Base-by-base conservation (phyloP, 1,140 invertebrate species). In the Fopius arisanus region DNA sequence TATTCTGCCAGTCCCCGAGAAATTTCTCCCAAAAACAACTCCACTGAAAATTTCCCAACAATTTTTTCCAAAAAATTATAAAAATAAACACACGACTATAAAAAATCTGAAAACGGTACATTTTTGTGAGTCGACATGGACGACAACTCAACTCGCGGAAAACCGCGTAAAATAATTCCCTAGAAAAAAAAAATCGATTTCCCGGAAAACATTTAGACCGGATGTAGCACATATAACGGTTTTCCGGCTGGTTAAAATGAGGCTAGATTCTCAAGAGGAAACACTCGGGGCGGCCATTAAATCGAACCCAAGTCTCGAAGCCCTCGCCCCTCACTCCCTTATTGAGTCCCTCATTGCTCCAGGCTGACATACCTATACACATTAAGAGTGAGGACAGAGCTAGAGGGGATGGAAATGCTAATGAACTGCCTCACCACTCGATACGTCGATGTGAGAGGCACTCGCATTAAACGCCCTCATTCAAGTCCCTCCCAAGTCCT, bases 401-500 rank as follows among this genome's bases (percentile, higher is more conserved):
- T 2, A 9, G 19, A 19, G 14, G 23, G 29, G 19, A 48, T 28
- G 28, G 65, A 16, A 40, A 76, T 76, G 71, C 48, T 76, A 76
- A 76, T 73, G 75, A 76, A 70, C 67, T 63, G 68, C 31, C 67
- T 63, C 29, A 43, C 70, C 67, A 72, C 75, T 73, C 67, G 75
- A 76, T 73, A 70, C 70, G 28, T 72, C 66, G 51, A 70, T 73
- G 41, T 54, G 41, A 67, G 62, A 48, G 14, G 66, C 62, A 76
- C 75, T 76, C 71, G 75, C 63, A 76, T 76, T 76, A 76, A 76
- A 73, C 67, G 71, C 67, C 54, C 71, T 70, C 67, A 31, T 70
- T 76, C 48, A 76, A 72, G 41, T 54, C 10, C 14, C 59, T 29
- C 48, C 12, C 28, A 10, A 16, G 21, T 19, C 10, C 19, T 59